A percentile compares a stretch with the other conserved stretches of the same genome.
Evolutionary conservation across 2,797 vertebrate species (phyloP).

Genomic region (Rhinoraja longicauda): DNA sequence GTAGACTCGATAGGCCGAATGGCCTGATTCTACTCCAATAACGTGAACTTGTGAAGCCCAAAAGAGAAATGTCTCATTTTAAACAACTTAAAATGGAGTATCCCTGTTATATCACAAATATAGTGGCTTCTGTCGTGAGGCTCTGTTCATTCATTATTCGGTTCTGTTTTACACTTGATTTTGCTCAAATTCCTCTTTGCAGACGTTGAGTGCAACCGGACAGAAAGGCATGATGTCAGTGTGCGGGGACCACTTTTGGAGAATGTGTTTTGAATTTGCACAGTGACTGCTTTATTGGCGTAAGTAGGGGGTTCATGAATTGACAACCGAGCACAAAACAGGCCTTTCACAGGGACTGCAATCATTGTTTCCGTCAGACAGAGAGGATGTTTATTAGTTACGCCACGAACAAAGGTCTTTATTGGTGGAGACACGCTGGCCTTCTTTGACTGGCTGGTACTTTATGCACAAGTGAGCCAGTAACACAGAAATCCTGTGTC

Average conservation of each 20-base stretch:
- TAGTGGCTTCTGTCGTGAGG: background rate
- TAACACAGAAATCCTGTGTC: background rate
- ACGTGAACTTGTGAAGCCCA: background rate
- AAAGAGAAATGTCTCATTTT: background rate
- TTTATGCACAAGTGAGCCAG: background rate
- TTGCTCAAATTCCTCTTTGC: background rate
- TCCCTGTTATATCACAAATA: background rate
- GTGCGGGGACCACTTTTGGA: background rate
- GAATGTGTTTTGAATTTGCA: conserved; percentile 6
- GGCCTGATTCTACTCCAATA: no score
- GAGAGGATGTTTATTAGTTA: conserved; percentile 30
- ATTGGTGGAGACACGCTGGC: background rate
- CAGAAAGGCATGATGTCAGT: background rate
- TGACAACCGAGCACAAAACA: conserved; percentile 21
- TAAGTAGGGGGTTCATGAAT: background rate
- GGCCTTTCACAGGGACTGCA: conserved; percentile 1
- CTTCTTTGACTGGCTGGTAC: background rate
- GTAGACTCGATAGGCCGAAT: no score
- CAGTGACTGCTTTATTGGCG: background rate
- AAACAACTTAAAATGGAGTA: background rate
- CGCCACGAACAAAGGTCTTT: background rate
- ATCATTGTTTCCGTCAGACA: background rate
- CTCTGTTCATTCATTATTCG: background rate
- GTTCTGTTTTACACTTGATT: background rate
- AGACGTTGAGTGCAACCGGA: background rate